Percentiles rank a stretch among this genome's conserved stretches.
phyloP scores from a whole-genome alignment of 2,888 invertebrate species.

The Caradrina clavipalpis region DNA sequence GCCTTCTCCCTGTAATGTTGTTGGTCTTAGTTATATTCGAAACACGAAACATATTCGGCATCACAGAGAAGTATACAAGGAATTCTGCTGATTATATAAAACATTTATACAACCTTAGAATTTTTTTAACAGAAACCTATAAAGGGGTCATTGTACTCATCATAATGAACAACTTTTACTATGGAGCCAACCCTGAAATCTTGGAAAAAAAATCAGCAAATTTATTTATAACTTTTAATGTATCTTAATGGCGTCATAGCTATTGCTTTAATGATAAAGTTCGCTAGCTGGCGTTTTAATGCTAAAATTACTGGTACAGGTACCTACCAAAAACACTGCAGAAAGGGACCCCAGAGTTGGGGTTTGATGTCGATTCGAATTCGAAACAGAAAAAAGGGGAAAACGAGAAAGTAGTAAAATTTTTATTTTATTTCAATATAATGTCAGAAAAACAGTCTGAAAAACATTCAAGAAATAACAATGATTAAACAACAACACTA shows the following conservation, averaged over 20 bases:
- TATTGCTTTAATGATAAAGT: neutral
- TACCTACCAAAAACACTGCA: no score
- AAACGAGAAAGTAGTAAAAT: no score
- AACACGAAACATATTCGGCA: constrained; percentile 57
- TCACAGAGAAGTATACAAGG: constrained; percentile 42
- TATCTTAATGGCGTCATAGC: neutral
- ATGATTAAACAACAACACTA: constrained; percentile 1
- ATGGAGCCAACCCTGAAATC: constrained; percentile 11
- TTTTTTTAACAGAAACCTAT: no score
- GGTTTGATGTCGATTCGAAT: no score
- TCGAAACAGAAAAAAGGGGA: no score
- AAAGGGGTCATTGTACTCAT: no score
- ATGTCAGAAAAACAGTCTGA: neutral
- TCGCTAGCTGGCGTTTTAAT: neutral
- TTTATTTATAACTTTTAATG: no score
- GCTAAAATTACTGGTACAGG: no score
- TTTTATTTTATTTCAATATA: no score
- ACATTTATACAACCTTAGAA: constrained; percentile 17
- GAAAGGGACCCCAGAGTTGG: no score
- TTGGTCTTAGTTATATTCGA: constrained; percentile 56
- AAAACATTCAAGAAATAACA: constrained; percentile 1
- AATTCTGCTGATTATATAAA: constrained; percentile 35
- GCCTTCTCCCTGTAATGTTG: constrained; percentile 68
- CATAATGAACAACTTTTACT: no score
- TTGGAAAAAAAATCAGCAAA: neutral